Base-by-base conservation (phyloP, 2,888 invertebrate genomes). In the Cryptops parisi region DNA sequence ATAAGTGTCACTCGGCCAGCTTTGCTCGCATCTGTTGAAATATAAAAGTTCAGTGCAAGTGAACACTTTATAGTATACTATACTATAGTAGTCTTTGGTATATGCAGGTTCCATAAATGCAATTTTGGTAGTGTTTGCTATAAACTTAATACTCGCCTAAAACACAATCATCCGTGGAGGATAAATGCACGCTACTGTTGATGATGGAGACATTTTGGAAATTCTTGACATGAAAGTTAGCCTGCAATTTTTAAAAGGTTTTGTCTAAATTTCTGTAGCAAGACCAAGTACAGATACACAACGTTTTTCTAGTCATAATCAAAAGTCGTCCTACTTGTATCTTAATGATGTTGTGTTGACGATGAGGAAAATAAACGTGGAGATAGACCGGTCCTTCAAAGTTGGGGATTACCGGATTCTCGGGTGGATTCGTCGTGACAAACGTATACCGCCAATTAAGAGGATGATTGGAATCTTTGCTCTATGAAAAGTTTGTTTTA, bases 371-470 rank as follows among this genome's bases (percentile, higher is more conserved):
- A 21, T 52, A 39, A 40, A 55, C 55, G 9, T 27, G 38, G 3
- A 55, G 43, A 21, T 25, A 27, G 19, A 55, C 52, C 17, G 22
- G 24, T 6, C 39, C 38, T 9, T 39, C 25, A 26, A 55, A 55
- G 38, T 45, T 41, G 6, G 25, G 23, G 26, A 55, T 47, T 24
- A 39, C 47, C n/a, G 19, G 45, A 52, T 9, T 52, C 39, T 55
- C 52, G 12, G 52, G 39, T 21, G 38, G 39, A 47, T 55, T 55
- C 17, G 52, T 52, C 1, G 39, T 52, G 21, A 55, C 47, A 26
- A 40, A 55, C 17, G 55, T 55, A 47, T 55, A 55, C 19, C 50
- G 27, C 55, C 55, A 55, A n/a, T 55, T 27, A 24, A 55, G 19
- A 27, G 41, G 19, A 19, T 33, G 43, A 15, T 54, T 25, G 2